Evolutionary conservation across 1,140 invertebrate species (phyloP).

Genomic region (Eulimnadia texana): DNA sequence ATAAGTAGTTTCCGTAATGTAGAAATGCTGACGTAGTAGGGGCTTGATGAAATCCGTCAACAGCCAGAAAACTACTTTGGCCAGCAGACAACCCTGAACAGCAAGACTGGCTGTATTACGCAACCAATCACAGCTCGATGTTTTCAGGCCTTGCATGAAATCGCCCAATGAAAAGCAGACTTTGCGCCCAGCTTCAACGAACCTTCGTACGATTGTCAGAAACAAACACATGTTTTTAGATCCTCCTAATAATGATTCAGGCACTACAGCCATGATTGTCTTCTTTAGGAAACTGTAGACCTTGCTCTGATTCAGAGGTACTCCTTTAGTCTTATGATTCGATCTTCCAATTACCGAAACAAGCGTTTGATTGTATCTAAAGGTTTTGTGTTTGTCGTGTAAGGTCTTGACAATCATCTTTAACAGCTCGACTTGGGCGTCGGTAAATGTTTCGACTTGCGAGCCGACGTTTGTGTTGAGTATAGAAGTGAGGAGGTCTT

Average conservation of each 20-base stretch:
- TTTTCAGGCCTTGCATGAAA: not conserved
- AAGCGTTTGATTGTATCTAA: not conserved
- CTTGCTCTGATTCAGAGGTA: too few relatives aligned
- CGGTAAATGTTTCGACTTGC: not conserved
- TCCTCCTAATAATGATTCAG: not conserved
- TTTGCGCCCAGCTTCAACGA: not conserved
- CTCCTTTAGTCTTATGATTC: too few relatives aligned
- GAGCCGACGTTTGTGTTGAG: not conserved
- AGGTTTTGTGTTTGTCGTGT: not conserved
- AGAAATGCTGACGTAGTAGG: constrained; percentile 6
- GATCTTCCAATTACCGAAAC: not conserved
- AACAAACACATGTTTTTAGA: not conserved
- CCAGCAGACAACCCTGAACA: constrained; percentile 1
- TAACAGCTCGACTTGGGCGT: not conserved
- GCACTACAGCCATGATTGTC: not conserved
- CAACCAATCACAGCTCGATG: not conserved
- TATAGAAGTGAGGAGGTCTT: not conserved
- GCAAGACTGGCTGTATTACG: not conserved
- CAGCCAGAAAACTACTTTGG: constrained; percentile 2
- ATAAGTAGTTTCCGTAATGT: constrained; percentile 4
- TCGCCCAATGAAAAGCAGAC: not conserved
- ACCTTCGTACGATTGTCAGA: not conserved
- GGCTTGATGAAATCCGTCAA: constrained; percentile 6
- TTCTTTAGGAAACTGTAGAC: too few relatives aligned
- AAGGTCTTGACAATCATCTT: not conserved